Conservation (phyloP, 1,140 invertebrate genomes). For the Eupeodes corollae region DNA sequence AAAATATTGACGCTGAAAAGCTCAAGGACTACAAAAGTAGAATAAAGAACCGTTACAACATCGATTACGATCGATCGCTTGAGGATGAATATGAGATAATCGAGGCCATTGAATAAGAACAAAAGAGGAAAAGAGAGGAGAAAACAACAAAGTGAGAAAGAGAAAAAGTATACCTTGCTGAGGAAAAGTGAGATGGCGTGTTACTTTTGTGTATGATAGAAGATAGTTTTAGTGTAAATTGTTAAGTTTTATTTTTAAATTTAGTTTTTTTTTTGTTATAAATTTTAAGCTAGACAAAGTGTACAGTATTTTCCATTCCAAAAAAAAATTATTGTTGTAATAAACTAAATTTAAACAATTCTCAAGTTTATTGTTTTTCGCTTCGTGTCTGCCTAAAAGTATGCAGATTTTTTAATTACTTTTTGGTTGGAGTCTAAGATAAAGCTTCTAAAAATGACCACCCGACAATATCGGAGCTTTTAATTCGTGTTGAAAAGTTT, state of each 20-base stretch:
- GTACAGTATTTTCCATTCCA: neutral
- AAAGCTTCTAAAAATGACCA: too few relatives aligned
- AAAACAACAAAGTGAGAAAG: neutral
- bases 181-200: neutral
- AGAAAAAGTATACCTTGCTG: neutral
- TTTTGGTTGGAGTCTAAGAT: too few relatives aligned
- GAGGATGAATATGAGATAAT: conserved; percentile 39
- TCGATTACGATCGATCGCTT: conserved; percentile 37
- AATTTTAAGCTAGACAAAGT: conserved; percentile 5
- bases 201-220: neutral
- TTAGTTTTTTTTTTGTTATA: neutral
- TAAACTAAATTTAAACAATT: too few relatives aligned
- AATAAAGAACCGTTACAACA: conserved; percentile 37
- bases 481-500: too few relatives aligned
- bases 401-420: too few relatives aligned
- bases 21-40: conserved; percentile 35
- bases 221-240: neutral
- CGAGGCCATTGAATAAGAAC: conserved; percentile 32
- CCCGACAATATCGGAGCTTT: too few relatives aligned
- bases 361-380: too few relatives aligned
- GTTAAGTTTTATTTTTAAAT: neutral
- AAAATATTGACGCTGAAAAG: conserved; percentile 30
- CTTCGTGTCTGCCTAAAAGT: too few relatives aligned
- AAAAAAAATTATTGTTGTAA: too few relatives aligned
- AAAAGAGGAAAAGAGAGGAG: too few relatives aligned